Evolutionary conservation across 2,797 vertebrate genomes (phyloP), one percentile per base, ranked within the genome.

Genomic region (Natrix natrix): DNA sequence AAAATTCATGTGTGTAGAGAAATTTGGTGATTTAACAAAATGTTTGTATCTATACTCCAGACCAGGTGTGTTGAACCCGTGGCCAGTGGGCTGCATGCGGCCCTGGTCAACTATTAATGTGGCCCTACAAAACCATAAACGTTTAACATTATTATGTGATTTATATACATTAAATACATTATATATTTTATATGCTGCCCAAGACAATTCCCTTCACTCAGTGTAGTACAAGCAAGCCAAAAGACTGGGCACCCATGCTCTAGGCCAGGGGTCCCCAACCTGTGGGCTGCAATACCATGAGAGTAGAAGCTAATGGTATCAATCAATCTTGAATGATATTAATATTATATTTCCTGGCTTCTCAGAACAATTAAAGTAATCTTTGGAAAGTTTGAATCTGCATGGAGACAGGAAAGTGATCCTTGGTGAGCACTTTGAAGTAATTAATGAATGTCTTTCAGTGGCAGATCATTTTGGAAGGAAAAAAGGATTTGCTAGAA

Each of bases 381-480:
- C 2, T 54, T 92, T 24, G 0, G n/a, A 88, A 43, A 74, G 87
- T 78, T 56, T 94, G 95, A 89, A 94, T 54, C n/a, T 60, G 61
- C 28, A 32, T 55, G 28, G 48, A 32, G n/a, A n/a, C 86, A n/a
- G 90, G 8, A 89, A 92, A 94, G 91, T 59, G 92, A 78, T 69
- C 87, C 90, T 91, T 95, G 60, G 93, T 95, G 95, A 93, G 93
- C 87, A 94, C 92, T 26, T 88, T 56, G 92, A 91, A 94, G 88
- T 60, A 90, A 86, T 95, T 96, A 90, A 92, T 48, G 37, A 6
- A 32, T 60, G 54, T 54, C 56, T 22, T 89, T 87, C 91, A 94
- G 26, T 59, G 78, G 43, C 52, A 95, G 90, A 89, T 92, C 52
- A 93, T 90, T 87, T 91, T 95, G 61, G 93, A 91, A 96, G 88